Conservation (phyloP, 2,888 invertebrate species). For the Nymphalis polychloros region DNA sequence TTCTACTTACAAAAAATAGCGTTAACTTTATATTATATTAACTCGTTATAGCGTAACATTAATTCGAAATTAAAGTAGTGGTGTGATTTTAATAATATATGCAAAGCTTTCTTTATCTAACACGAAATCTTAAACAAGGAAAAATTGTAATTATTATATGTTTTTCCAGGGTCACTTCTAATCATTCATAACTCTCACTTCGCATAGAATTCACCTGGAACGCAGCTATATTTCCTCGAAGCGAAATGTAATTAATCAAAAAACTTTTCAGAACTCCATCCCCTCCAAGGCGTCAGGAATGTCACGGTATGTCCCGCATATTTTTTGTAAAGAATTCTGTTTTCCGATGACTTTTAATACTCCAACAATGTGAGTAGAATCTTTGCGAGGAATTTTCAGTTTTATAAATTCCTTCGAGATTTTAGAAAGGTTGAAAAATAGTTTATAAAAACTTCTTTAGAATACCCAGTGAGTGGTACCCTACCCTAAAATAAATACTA, state of each 20-base stretch:
- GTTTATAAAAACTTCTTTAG: no score
- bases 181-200: conserved; percentile 46
- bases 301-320: conserved; percentile 37
- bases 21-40: no score
- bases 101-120: no score
- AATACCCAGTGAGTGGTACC: no score
- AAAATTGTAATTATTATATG: not conserved
- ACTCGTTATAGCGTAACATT: no score
- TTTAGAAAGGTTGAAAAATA: no score
- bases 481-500: no score
- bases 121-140: not conserved
- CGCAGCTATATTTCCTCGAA: conserved; percentile 67
- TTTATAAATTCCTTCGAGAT: no score
- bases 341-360: conserved; percentile 33
- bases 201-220: conserved; percentile 68
- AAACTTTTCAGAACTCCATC: conserved; percentile 59
- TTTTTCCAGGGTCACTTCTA: conserved; percentile 37
- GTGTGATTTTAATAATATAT: no score
- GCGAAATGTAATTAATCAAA: conserved; percentile 80
- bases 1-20: no score
- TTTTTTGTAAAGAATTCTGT: conserved; percentile 36
- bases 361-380: conserved; percentile 25
- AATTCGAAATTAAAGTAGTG: no score
- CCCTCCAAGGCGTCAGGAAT: conserved; percentile 39
- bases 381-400: not conserved